Base-by-base conservation (phyloP, 1,140 invertebrate genomes). In the Zaprionus ornatus region DNA sequence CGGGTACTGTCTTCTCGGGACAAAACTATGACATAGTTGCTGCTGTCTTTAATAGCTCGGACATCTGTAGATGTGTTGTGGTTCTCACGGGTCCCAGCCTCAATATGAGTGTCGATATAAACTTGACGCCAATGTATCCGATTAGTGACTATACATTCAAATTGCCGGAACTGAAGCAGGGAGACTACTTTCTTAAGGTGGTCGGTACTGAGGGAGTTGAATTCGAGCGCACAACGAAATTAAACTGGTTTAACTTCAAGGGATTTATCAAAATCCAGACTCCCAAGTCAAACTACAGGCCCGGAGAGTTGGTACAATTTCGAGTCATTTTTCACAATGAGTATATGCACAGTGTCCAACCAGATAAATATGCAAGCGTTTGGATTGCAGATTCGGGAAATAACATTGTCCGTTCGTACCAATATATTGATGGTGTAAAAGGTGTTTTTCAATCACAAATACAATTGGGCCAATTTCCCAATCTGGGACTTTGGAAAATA, bases 201-300 rank as follows among this genome's bases (percentile, higher is more conserved):
- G 12, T 42, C 13, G 32, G 65, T 12, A 1, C 62, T 4, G 32
- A 32, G 2, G 70, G 69, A 10, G 2, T 56, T 2, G 10, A 25
- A 1, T 32, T 32, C 10, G 10, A 23, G 0, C 70, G 23, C 21
- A 37, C 60, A 0, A 74, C 40, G 7, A 13, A 17, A 4, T 50
- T 80, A 5, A 27, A 12, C 2, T 74, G 42, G 65, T 4, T 62
- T 4, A 19, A 40, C n/a, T 45, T 54, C 10, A 52, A 65, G n/a
- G 54, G 15, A 4, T 70, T 70, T n/a, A 13, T 77, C 1, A 73
- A 77, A 40, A 69, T 80, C 15, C 78, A 77, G 37, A 77, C 69
- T 6, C 40, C 75, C 0, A 80, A 80, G 17, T 4, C 10, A 1
- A 12, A 9, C 0, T 80, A 70, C 19, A 13, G 27, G 15, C 37